These are phyloP conservation scores for Ictalurus furcatus DNA, from an alignment of 2,113 vertebrate genomes.

Conservation along the genomic window DNA sequence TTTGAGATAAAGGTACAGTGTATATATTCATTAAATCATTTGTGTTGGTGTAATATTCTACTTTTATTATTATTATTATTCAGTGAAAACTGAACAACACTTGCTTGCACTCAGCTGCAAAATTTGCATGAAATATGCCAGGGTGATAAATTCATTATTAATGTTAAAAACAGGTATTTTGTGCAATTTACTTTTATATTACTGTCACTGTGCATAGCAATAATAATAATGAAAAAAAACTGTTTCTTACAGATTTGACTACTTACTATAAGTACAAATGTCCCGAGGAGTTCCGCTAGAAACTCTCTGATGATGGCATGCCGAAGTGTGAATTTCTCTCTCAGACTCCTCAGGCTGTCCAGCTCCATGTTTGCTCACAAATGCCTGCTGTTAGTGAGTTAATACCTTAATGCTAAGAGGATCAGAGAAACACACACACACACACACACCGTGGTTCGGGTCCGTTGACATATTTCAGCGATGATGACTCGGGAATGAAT, in stretches of 20 bases:
- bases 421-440: conserved; percentile 32
- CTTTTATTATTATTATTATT: background rate
- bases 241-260: conserved; percentile 54
- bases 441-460: background rate
- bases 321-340: conserved; percentile 79
- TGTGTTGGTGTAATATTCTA: background rate
- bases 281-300: conserved; percentile 91
- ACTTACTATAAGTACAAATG: conserved; percentile 94
- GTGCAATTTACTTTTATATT: background rate
- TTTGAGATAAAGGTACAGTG: background rate
- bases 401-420: conserved; percentile 43
- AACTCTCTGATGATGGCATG: conserved; percentile 84
- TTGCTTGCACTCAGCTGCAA: background rate
- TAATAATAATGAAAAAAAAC: background rate
- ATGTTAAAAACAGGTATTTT: background rate
- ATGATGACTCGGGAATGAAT: background rate
- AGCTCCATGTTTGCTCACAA: conserved; percentile 68
- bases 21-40: background rate
- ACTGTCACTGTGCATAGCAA: background rate
- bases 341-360: conserved; percentile 72
- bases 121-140: background rate
- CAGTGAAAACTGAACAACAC: background rate
- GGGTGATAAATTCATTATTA: too few species aligned
- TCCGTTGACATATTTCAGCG: background rate
- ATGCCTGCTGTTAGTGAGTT: conserved; percentile 59